phyloP scores from a whole-genome alignment of 2,797 vertebrate species.

The Mus caroli region DNA sequence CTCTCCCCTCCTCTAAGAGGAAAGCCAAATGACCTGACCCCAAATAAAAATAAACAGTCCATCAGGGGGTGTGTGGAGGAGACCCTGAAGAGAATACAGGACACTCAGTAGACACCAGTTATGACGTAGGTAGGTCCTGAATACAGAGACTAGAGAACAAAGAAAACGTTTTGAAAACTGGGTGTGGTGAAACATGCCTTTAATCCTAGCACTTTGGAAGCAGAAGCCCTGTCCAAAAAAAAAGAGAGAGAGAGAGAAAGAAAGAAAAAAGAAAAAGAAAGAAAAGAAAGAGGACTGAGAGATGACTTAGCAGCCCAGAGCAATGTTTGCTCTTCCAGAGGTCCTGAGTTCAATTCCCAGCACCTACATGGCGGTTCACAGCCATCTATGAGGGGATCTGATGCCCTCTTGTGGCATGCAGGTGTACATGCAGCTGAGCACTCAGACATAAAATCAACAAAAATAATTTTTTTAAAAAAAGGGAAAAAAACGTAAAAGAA shows the following conservation, averaged over 20 bases:
- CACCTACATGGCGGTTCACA: too few species aligned
- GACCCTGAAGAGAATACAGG: not conserved
- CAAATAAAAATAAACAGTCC: not conserved
- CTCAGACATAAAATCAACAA: too few species aligned
- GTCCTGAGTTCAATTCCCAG: too few species aligned
- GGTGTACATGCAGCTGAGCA: too few species aligned
- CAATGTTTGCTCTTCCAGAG: too few species aligned
- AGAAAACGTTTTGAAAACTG: not conserved
- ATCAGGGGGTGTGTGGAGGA: not conserved
- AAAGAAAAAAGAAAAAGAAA: too few species aligned
- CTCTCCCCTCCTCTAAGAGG: not conserved
- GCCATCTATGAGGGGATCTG: too few species aligned
- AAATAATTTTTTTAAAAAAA: too few species aligned
- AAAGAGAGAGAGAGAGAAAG: fast-evolving
- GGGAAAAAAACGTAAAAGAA: not conserved
- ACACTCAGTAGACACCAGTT: not conserved
- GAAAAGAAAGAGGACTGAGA: not conserved
- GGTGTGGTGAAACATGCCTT: not conserved
- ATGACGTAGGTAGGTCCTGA: not conserved
- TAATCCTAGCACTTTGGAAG: not conserved
- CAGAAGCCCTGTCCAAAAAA: not conserved
- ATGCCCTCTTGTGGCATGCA: too few species aligned
- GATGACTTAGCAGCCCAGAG: too few species aligned
- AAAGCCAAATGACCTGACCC: not conserved
- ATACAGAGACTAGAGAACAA: not conserved